Percentiles rank a stretch among this genome's conserved stretches.
Conservation (phyloP, 2,888 invertebrate species). For the Epicampocera succincta region DNA sequence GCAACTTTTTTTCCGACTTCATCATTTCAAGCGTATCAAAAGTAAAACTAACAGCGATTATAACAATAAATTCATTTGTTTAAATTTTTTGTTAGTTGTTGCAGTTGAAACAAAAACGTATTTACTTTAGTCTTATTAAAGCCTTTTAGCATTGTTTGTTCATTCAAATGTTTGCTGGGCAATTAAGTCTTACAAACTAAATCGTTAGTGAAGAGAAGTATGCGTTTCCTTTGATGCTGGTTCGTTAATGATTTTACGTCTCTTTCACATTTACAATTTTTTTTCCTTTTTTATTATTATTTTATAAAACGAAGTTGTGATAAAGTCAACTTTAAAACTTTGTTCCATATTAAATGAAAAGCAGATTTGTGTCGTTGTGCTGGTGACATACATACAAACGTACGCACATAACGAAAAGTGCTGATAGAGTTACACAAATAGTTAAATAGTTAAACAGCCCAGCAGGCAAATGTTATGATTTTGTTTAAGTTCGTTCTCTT, state of each 20-base stretch:
- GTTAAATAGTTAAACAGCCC: slow-evolving; percentile 21
- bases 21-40: no score
- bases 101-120: no score
- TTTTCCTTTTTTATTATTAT: slow-evolving; percentile 1
- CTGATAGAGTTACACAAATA: slow-evolving; percentile 26
- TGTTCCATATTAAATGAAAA: background rate
- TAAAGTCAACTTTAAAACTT: slow-evolving; percentile 36
- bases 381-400: slow-evolving; percentile 1
- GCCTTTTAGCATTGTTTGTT: no score
- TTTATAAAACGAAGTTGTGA: slow-evolving; percentile 39
- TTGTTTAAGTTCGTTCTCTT: background rate
- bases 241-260: slow-evolving; percentile 23
- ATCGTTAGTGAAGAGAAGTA: background rate
- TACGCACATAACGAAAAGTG: slow-evolving; percentile 9
- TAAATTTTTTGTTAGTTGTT: no score
- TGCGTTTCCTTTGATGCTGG: background rate
- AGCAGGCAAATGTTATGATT: slow-evolving; percentile 37
- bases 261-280: background rate
- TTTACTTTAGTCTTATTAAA: no score
- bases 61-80: no score
- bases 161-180: no score
- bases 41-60: no score
- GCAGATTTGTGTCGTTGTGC: background rate
- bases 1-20: no score
- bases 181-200: background rate